Percentiles rank a stretch among this genome's conserved stretches.
Evolutionary conservation across 2,797 vertebrate species (phyloP).

Genomic region (Chelonia mydas): DNA sequence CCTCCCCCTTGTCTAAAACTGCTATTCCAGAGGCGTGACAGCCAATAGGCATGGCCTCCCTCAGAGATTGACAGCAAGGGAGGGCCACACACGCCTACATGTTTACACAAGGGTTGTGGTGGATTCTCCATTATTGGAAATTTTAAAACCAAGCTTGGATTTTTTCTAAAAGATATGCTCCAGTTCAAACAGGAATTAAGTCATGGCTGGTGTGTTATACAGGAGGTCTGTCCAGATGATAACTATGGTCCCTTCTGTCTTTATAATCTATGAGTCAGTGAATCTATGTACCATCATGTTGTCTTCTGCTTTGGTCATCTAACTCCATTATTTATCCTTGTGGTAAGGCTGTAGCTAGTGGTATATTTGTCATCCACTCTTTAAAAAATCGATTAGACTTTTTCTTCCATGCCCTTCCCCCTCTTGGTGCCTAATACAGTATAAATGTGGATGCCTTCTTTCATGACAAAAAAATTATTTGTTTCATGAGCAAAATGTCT

Average conservation of each 20-base stretch:
- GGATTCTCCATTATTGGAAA: neutral
- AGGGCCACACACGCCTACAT: too few species aligned
- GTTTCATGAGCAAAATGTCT: neutral
- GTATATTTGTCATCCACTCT: neutral
- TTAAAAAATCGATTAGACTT: neutral
- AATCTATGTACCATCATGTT: neutral
- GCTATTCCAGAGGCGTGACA: too few species aligned
- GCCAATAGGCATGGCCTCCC: too few species aligned
- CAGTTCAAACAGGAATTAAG: neutral
- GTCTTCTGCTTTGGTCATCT: neutral
- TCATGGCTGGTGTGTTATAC: neutral
- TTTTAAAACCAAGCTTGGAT: neutral
- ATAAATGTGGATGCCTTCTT: neutral
- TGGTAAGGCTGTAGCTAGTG: neutral
- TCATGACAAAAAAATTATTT: neutral
- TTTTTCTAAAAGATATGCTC: neutral
- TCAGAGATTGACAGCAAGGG: too few species aligned
- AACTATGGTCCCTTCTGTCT: neutral
- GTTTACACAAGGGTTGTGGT: neutral
- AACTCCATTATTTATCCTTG: neutral
- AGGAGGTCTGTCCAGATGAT: neutral
- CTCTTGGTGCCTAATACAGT: neutral
- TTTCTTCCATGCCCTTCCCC: neutral
- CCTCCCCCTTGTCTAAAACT: too few species aligned
- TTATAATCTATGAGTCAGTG: neutral